Percentiles rank a stretch among this genome's conserved stretches.
These are phyloP conservation scores for Phthorimaea operculella DNA, from an alignment of 1,140 invertebrate genomes.

Conservation along the genomic window DNA sequence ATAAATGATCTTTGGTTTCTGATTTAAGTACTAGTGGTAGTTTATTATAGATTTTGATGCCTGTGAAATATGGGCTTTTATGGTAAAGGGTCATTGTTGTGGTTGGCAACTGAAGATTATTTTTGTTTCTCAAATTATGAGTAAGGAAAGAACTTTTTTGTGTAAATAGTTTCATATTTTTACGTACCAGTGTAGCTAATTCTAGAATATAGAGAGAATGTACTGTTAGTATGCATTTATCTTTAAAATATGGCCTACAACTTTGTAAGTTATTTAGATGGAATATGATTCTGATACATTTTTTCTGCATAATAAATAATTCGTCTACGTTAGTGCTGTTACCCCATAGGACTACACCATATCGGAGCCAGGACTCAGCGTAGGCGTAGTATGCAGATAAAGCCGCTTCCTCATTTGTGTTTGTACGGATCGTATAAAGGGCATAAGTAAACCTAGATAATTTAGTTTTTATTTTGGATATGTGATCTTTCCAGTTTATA, in stretches of 20 bases:
- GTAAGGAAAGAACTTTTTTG: too few relatives aligned
- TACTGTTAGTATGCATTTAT: not conserved
- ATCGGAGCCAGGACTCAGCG: not conserved
- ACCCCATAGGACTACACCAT: not conserved
- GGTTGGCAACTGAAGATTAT: too few relatives aligned
- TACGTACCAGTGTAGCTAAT: not conserved
- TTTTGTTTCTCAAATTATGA: too few relatives aligned
- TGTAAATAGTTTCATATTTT: not conserved
- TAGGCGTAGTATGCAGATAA: conserved; percentile 2
- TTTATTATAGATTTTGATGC: too few relatives aligned
- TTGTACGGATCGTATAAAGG: not conserved
- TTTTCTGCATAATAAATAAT: conserved; percentile 2
- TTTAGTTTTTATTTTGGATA: not conserved
- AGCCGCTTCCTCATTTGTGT: not conserved
- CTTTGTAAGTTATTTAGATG: not conserved
- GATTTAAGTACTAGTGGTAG: too few relatives aligned
- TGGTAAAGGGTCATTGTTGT: too few relatives aligned
- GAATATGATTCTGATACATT: not conserved
- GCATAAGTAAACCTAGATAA: not conserved
- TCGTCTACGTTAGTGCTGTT: not conserved
- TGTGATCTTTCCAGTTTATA: not conserved
- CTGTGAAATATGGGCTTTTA: too few relatives aligned
- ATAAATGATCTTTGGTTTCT: too few relatives aligned
- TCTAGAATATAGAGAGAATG: not conserved
- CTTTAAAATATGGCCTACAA: not conserved